These are phyloP conservation scores for Ips nitidus DNA, from an alignment of 1,140 invertebrate genomes.

Conservation along the genomic window DNA sequence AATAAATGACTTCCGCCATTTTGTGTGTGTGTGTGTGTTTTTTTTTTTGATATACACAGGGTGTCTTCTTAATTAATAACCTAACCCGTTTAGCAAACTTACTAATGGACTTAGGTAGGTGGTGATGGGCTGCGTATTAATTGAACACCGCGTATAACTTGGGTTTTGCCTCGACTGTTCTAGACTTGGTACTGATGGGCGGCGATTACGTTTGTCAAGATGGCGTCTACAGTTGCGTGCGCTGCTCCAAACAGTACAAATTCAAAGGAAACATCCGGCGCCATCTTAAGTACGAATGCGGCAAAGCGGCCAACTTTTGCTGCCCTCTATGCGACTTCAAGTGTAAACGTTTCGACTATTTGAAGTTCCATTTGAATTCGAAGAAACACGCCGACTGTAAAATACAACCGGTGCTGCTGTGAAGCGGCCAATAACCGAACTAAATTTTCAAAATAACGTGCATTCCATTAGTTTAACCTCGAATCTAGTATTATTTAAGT, in stretches of 20 bases:
- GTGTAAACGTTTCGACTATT: conserved; percentile 45
- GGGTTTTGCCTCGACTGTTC: not conserved
- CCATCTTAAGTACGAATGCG: conserved; percentile 44
- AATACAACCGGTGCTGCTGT: conserved; percentile 23
- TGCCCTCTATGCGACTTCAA: conserved; percentile 53
- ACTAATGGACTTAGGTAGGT: conserved; percentile 16
- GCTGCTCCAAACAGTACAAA: conserved; percentile 41
- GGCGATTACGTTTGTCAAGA: conserved; percentile 37
- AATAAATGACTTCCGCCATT: not conserved
- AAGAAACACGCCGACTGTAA: conserved; percentile 38
- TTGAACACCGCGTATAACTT: not conserved
- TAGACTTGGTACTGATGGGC: conserved; percentile 19
- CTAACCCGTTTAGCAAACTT: too few relatives aligned
- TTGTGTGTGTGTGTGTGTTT: too few relatives aligned
- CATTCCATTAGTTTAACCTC: too few relatives aligned
- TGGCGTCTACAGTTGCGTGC: conserved; percentile 37
- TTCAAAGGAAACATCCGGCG: conserved; percentile 43
- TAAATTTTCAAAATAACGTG: too few relatives aligned
- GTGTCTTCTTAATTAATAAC: too few relatives aligned
- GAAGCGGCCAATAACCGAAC: not conserved
- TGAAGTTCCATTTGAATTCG: conserved; percentile 41
- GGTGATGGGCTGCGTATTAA: conserved; percentile 26
- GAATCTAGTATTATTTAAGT: too few relatives aligned
- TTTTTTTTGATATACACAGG: too few relatives aligned
- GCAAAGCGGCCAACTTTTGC: conserved; percentile 52